These are phyloP conservation scores for Ceratitis capitata DNA, from an alignment of 1,140 invertebrate species.

Conservation along the genomic window DNA sequence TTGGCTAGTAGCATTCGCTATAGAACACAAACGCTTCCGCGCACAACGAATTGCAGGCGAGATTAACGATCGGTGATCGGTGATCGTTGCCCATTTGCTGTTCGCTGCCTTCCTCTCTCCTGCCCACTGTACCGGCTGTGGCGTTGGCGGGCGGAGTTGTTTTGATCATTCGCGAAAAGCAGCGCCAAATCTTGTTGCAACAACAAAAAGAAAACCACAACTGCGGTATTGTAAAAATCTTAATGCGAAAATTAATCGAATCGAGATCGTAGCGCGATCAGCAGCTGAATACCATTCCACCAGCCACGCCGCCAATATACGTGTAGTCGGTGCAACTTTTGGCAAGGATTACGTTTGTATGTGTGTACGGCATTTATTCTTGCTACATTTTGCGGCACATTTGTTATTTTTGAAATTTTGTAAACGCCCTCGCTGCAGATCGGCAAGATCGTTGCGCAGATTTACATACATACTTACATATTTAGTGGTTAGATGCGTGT, in stretches of 20 bases:
- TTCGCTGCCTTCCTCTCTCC: neutral
- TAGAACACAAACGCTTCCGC: conserved; percentile 30
- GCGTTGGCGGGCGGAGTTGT: conserved; percentile 41
- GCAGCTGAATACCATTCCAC: conserved; percentile 5
- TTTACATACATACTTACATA: neutral
- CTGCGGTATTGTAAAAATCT: conserved; percentile 38
- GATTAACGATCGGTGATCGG: neutral
- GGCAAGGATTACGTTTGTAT: neutral
- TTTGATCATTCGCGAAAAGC: conserved; percentile 34
- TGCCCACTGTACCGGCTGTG: too few relatives aligned
- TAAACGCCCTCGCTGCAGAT: conserved; percentile 49
- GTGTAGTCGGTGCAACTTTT: neutral
- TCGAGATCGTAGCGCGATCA: conserved; percentile 51
- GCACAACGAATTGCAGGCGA: conserved; percentile 35
- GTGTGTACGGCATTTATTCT: neutral
- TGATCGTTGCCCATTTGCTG: conserved; percentile 6
- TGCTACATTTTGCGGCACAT: conserved; percentile 17
- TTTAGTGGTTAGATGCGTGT: too few relatives aligned
- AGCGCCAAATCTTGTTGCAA: conserved; percentile 8
- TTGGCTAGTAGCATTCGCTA: neutral
- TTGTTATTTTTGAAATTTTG: conserved; percentile 40
- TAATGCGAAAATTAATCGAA: conserved; percentile 66
- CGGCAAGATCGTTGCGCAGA: too few relatives aligned
- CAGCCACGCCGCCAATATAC: neutral
- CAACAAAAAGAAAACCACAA: neutral